Conservation (phyloP, 2,113 vertebrate genomes). For the Ascaphus truei region DNA sequence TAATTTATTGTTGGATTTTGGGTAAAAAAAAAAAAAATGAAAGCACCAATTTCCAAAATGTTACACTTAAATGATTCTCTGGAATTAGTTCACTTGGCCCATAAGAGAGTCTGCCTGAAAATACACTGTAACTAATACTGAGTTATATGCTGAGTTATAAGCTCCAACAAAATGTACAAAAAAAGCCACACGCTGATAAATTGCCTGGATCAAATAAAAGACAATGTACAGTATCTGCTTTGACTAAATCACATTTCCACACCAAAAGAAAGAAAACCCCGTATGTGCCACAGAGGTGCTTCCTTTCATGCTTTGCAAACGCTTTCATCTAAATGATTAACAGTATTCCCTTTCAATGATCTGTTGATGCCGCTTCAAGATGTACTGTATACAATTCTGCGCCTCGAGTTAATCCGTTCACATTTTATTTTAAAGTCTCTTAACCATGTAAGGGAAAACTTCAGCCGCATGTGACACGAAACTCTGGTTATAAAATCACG, state of each 20-base stretch:
- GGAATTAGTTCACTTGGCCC: too few relatives aligned
- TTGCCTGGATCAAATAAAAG: not conserved
- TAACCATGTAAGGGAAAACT: not conserved
- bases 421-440: too few relatives aligned
- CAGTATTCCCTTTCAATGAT: not conserved
- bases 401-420: not conserved
- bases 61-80: too few relatives aligned
- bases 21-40: too few relatives aligned
- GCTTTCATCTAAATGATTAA: conserved; percentile 13
- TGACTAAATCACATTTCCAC: not conserved
- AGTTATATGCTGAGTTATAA: too few relatives aligned
- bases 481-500: not conserved
- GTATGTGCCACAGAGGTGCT: not conserved
- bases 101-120: too few relatives aligned
- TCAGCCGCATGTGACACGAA: not conserved
- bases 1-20: too few relatives aligned
- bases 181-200: too few relatives aligned
- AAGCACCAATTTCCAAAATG: too few relatives aligned
- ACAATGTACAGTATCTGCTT: not conserved
- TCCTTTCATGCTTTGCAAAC: not conserved
- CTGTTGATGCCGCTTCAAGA: not conserved
- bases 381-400: not conserved
- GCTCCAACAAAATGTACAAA: too few relatives aligned
- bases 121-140: too few relatives aligned
- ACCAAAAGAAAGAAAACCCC: not conserved